Evolutionary conservation across 2,888 invertebrate genomes (phyloP).

Genomic region (Hyles lineata): DNA sequence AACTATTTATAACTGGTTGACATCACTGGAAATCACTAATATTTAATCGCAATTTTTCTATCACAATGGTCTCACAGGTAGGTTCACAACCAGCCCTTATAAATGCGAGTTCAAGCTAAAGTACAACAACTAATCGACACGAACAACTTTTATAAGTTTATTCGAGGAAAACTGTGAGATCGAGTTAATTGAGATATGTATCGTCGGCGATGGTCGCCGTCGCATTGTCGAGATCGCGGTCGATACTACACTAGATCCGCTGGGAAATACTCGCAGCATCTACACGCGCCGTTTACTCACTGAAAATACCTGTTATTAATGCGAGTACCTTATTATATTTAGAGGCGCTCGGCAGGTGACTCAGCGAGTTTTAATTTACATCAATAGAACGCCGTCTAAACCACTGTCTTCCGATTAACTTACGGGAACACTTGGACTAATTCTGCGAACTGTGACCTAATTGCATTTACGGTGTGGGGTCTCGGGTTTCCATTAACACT

Average conservation of each 20-base stretch:
- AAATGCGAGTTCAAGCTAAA: not conserved
- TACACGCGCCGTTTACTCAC: conserved; percentile 34
- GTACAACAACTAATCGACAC: not conserved
- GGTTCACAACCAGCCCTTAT: not conserved
- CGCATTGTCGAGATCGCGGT: conserved; percentile 27
- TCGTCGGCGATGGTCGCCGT: conserved; percentile 12
- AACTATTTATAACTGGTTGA: not conserved
- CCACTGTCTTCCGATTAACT: conserved; percentile 1
- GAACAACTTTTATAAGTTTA: conserved; percentile 6
- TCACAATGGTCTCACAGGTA: not conserved
- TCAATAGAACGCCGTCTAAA: conserved; percentile 7
- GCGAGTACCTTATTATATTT: conserved; percentile 16
- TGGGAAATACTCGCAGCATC: conserved; percentile 47
- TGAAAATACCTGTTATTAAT: conserved; percentile 32
- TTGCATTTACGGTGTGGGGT: not conserved
- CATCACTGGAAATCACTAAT: not conserved
- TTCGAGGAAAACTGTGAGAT: conserved; percentile 7
- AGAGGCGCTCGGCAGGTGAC: conserved; percentile 8
- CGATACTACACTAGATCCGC: conserved; percentile 52
- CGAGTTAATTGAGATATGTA: conserved; percentile 7
- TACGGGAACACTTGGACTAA: not conserved
- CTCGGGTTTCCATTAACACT: not conserved
- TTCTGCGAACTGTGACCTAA: conserved; percentile 14
- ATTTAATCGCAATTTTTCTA: not conserved
- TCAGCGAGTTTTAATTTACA: conserved; percentile 10